Evolutionary conservation across 2,888 invertebrate species (phyloP).

Genomic region (Deilephila porcellus): DNA sequence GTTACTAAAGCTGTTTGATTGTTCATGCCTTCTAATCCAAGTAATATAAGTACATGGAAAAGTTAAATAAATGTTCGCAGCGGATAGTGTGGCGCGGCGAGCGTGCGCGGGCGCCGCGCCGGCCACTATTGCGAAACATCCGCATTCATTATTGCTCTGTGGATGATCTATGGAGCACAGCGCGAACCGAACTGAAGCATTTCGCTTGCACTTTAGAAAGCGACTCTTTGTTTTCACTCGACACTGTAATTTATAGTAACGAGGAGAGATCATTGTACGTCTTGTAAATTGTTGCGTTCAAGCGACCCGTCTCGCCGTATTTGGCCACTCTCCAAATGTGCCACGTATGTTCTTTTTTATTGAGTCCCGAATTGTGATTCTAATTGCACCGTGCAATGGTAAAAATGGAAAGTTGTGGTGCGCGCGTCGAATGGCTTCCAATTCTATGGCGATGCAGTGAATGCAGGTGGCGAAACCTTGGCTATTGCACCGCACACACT

Average conservation of each 20-base stretch:
- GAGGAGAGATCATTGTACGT: slow-evolving; percentile 76
- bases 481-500: slow-evolving; percentile 59
- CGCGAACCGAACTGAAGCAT: slow-evolving; percentile 58
- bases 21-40: too few species aligned
- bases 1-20: background rate
- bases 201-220: slow-evolving; percentile 78
- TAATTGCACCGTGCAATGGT: slow-evolving; percentile 46
- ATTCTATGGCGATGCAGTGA: slow-evolving; percentile 41
- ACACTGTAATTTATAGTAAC: slow-evolving; percentile 73
- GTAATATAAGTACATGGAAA: background rate
- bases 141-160: slow-evolving; percentile 64
- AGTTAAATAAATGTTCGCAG: slow-evolving; percentile 10
- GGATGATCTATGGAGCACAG: slow-evolving; percentile 62
- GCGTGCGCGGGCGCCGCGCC: slow-evolving; percentile 3
- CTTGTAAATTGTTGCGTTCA: slow-evolving; percentile 69
- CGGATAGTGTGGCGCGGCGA: background rate
- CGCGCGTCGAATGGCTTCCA: slow-evolving; percentile 29
- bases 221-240: slow-evolving; percentile 80
- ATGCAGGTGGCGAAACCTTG: slow-evolving; percentile 67
- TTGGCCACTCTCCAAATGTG: slow-evolving; percentile 65
- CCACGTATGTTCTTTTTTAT: slow-evolving; percentile 54
- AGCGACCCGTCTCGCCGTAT: slow-evolving; percentile 53
- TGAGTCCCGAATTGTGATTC: slow-evolving; percentile 47
- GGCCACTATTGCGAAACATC: slow-evolving; percentile 60
- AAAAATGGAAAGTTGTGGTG: slow-evolving; percentile 26